Evolutionary conservation across 92 coral and sea anemone species (phyloP).

Genomic region (Porites evermanni): DNA sequence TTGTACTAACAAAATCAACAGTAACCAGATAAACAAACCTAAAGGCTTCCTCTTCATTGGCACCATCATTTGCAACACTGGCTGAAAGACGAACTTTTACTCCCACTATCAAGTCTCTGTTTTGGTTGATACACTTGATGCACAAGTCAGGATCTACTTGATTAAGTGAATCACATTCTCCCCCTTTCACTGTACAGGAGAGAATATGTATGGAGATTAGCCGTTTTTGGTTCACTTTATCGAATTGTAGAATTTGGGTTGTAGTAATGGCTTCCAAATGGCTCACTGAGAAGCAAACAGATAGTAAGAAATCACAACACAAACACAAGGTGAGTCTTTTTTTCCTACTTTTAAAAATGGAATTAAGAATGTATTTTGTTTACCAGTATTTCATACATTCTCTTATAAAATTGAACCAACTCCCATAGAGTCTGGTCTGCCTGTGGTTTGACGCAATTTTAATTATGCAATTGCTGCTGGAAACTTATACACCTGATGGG

Average conservation of each 20-base stretch:
- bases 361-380: no score
- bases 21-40: slow-evolving; percentile 50
- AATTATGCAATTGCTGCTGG: no score
- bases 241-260: not conserved
- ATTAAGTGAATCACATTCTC: slow-evolving; percentile 89
- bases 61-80: slow-evolving; percentile 75
- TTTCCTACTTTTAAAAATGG: no score
- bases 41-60: slow-evolving; percentile 82
- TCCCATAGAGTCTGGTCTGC: no score
- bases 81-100: slow-evolving; percentile 77
- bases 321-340: no score
- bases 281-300: not conserved
- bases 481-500: no score
- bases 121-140: slow-evolving; percentile 67
- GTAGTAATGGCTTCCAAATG: not conserved
- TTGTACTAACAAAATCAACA: not conserved
- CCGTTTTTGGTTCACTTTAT: no score
- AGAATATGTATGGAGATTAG: not conserved
- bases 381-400: no score
- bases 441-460: no score
- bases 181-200: slow-evolving; percentile 57
- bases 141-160: slow-evolving; percentile 83
- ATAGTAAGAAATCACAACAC: not conserved
- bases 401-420: no score
- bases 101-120: slow-evolving; percentile 83